Conservation (phyloP, 1,140 invertebrate genomes). For the Scaptomyza pallida region DNA sequence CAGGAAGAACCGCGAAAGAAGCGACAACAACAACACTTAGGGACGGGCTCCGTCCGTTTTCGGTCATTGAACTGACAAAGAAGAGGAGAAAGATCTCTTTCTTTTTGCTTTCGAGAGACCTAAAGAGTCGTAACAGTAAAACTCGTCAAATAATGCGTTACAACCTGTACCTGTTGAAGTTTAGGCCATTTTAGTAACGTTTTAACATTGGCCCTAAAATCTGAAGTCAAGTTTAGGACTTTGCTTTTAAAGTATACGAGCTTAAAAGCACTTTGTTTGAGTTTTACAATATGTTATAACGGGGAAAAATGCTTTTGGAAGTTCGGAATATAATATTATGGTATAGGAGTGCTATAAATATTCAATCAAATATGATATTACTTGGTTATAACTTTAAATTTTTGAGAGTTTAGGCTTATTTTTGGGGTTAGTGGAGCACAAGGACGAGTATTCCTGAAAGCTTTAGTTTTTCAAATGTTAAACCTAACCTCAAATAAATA, state of each 20-base stretch:
- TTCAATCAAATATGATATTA: too few species aligned
- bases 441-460: too few species aligned
- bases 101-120: slow-evolving; percentile 43
- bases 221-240: slow-evolving; percentile 63
- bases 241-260: slow-evolving; percentile 49
- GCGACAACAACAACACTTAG: slow-evolving; percentile 51
- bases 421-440: too few species aligned
- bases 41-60: slow-evolving; percentile 60
- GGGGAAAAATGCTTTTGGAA: too few species aligned
- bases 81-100: slow-evolving; percentile 51
- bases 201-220: slow-evolving; percentile 50
- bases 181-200: slow-evolving; percentile 17
- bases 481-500: background rate
- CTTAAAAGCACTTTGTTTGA: slow-evolving; percentile 13
- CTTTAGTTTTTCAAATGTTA: too few species aligned
- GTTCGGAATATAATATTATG: too few species aligned
- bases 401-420: too few species aligned
- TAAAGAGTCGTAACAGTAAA: slow-evolving; percentile 69
- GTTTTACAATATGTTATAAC: too few species aligned
- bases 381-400: too few species aligned
- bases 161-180: slow-evolving; percentile 18
- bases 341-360: too few species aligned
- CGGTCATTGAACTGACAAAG: slow-evolving; percentile 70
- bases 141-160: slow-evolving; percentile 71
- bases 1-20: slow-evolving; percentile 78